Evolutionary conservation across 2,888 invertebrate genomes (phyloP), one percentile per base, ranked within the genome.

Genomic region (Allophyes oxyacanthae): DNA sequence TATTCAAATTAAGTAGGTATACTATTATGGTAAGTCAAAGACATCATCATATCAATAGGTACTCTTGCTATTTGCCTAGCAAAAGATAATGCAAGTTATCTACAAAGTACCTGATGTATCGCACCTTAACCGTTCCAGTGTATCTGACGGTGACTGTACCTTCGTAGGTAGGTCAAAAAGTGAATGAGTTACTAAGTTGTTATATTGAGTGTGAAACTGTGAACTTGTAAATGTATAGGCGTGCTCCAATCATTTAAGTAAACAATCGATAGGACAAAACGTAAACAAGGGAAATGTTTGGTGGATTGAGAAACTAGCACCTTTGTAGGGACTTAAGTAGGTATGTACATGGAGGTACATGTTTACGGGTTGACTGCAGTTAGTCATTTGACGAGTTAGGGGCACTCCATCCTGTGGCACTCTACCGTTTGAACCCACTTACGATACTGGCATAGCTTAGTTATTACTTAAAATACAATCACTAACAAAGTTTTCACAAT

Each of bases 341-440:
- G 20, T 3, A 20, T 20, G 4, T 20, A 20, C 20, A 3, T 20
- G 4, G n/a, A n/a, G 20, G n/a, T 45, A 33, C 72, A 72, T 56
- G 52, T 41, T 45, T 30, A 72, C 72, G 75, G 82, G 80, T n/a
- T 85, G 85, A 85, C 81, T 81, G 81, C 82, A 73, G 78, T 81
- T 82, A 81, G 76, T 81, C 82, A 81, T 82, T 80, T 78, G 78
- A 59, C 59, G 59, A 38, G 58, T 56, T 38, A 60, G 40, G 38
- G 41, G 9, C 75, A 75, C 68, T 78, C 70, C 54, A 68, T 50
- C 71, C 52, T 75, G 79, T 77, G 82, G 80, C 86, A 83, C 83
- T 78, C 76, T 80, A 77, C 80, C 81, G 83, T 83, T 84, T 83
- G 52, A 85, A 85, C 86, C 81, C 85, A 86, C 88, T 87, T 83